These are phyloP conservation scores for Rhadinocentrus ornatus DNA, from an alignment of 2,797 vertebrate species.

Conservation along the genomic window DNA sequence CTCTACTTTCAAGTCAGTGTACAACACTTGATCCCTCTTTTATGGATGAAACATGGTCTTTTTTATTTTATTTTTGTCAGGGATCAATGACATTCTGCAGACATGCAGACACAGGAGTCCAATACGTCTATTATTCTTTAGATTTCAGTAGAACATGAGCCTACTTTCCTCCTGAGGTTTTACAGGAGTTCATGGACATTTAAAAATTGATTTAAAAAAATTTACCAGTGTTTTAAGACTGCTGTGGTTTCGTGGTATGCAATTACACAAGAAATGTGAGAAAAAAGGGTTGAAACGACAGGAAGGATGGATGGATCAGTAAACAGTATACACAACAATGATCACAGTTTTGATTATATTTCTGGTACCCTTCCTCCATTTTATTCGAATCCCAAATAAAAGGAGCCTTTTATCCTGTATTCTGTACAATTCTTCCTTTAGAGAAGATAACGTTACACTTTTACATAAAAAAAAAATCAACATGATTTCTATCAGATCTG, in stretches of 20 bases:
- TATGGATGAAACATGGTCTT: constrained; percentile 68
- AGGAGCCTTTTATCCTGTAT: no score
- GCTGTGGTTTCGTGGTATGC: constrained; percentile 65
- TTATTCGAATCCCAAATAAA: constrained; percentile 1
- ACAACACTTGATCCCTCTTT: constrained; percentile 77
- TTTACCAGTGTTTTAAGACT: constrained; percentile 61
- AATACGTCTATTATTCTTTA: constrained; percentile 75
- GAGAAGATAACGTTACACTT: no score
- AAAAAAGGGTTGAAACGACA: constrained; percentile 14
- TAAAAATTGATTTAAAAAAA: constrained; percentile 70
- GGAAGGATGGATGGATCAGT: constrained; percentile 5
- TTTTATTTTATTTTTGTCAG: constrained; percentile 74
- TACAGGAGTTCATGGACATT: constrained; percentile 58
- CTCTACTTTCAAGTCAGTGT: constrained; percentile 25
- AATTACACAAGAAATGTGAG: constrained; percentile 51
- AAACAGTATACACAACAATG: neutral
- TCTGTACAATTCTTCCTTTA: no score
- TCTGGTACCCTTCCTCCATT: neutral
- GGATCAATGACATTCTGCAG: constrained; percentile 78
- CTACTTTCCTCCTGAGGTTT: constrained; percentile 43
- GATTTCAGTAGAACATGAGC: constrained; percentile 72
- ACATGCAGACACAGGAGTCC: constrained; percentile 65
- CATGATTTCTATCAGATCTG: no score
- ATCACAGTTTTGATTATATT: constrained; percentile 17
- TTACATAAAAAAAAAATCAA: no score